Conservation (phyloP, 2,888 invertebrate species). For the Dascillus cervinus region DNA sequence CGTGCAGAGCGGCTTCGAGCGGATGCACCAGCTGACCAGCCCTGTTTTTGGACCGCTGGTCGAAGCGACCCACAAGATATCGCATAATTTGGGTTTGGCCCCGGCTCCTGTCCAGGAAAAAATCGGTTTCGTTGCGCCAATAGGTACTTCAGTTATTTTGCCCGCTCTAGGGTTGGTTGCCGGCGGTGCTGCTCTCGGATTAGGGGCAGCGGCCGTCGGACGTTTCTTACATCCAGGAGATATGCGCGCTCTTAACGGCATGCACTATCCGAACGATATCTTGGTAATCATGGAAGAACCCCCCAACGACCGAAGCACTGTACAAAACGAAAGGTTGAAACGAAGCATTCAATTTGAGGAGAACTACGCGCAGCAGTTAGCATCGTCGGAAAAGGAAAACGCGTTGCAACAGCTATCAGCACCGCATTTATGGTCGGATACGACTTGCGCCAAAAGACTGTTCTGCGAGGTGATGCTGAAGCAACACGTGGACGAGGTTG, state of each 20-base stretch:
- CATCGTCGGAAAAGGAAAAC: slow-evolving; percentile 30
- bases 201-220: slow-evolving; percentile 75
- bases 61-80: slow-evolving; percentile 73
- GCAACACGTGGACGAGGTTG: slow-evolving; percentile 60
- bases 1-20: slow-evolving; percentile 61
- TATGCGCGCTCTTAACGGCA: slow-evolving; percentile 28
- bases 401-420: slow-evolving; percentile 28
- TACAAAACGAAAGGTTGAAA: slow-evolving; percentile 6
- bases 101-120: slow-evolving; percentile 53
- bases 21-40: slow-evolving; percentile 58
- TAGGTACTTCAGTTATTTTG: slow-evolving; percentile 55
- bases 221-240: slow-evolving; percentile 48
- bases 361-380: slow-evolving; percentile 33
- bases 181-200: slow-evolving; percentile 73
- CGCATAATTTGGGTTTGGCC: slow-evolving; percentile 64
- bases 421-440: slow-evolving; percentile 58
- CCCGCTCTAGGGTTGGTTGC: slow-evolving; percentile 72
- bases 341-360: slow-evolving; percentile 38
- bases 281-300: slow-evolving; percentile 29
- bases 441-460: slow-evolving; percentile 68
- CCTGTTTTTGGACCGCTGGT: slow-evolving; percentile 67
- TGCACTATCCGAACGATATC: slow-evolving; percentile 27
- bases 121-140: slow-evolving; percentile 53
- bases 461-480: slow-evolving; percentile 69
- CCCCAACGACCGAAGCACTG: slow-evolving; percentile 1